A percentile compares a stretch with the other conserved stretches of the same genome.
These are phyloP conservation scores for Poecilia velifera DNA, from an alignment of 2,797 vertebrate species.

Conservation along the genomic window DNA sequence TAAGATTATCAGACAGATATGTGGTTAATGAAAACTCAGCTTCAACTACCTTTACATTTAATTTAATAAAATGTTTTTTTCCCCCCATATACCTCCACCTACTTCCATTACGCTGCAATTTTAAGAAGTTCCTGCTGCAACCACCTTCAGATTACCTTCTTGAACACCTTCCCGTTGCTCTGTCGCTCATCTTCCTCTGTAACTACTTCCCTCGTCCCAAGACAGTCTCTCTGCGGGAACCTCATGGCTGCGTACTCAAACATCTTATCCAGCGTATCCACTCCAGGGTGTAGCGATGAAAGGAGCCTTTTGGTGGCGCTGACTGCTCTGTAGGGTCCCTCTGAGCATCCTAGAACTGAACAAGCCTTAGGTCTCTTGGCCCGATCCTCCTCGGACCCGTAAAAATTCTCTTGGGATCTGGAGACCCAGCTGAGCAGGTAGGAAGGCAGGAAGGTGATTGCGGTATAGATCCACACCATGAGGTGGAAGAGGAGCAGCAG, in stretches of 20 bases:
- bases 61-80: neutral
- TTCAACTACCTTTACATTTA: neutral
- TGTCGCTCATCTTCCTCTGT: constrained; percentile 93
- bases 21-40: neutral
- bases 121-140: neutral
- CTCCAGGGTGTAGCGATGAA: constrained; percentile 83
- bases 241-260: constrained; percentile 84
- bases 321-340: constrained; percentile 87
- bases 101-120: neutral
- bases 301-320: constrained; percentile 81
- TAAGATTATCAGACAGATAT: neutral
- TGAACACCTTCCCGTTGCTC: constrained; percentile 92
- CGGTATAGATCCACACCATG: constrained; percentile 84
- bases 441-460: constrained; percentile 88
- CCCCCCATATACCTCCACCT: neutral
- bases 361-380: constrained; percentile 85
- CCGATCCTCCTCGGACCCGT: constrained; percentile 79
- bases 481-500: constrained; percentile 88
- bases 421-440: constrained; percentile 77
- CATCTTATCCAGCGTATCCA: constrained; percentile 90
- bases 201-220: constrained; percentile 91
- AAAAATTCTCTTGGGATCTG: constrained; percentile 55
- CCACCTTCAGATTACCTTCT: constrained; percentile 85
- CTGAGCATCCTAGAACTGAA: constrained; percentile 79
- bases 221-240: constrained; percentile 85